phyloP scores from a whole-genome alignment of 2,113 vertebrate genomes.

The Bubo scandiacus region DNA sequence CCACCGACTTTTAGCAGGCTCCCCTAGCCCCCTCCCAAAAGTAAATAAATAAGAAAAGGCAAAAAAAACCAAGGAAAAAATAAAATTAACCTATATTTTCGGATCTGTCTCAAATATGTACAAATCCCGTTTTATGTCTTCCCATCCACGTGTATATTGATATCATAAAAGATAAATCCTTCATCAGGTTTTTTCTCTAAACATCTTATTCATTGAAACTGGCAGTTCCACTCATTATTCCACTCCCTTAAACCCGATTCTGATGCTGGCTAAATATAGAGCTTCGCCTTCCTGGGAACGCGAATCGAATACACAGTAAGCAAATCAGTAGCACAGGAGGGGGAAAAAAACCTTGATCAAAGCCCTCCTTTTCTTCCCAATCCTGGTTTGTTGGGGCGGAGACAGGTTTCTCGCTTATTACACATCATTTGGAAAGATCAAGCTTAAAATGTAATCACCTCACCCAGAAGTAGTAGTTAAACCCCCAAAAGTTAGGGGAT shows the following conservation, averaged over 20 bases:
- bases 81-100: neutral
- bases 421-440: slow-evolving; percentile 1
- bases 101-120: neutral
- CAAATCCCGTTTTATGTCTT: neutral
- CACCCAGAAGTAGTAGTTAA: neutral
- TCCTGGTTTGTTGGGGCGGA: slow-evolving; percentile 2
- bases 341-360: neutral
- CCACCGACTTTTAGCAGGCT: slow-evolving; percentile 1
- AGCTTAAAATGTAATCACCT: neutral
- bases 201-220: slow-evolving; percentile 37
- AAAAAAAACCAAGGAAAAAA: neutral
- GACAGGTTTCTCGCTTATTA: slow-evolving; percentile 17
- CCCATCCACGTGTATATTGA: neutral
- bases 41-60: neutral
- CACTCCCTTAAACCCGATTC: slow-evolving; percentile 38
- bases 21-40: neutral
- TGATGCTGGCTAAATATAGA: slow-evolving; percentile 40
- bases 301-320: slow-evolving; percentile 44
- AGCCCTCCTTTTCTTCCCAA: slow-evolving; percentile 27
- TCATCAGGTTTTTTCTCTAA: neutral
- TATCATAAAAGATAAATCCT: slow-evolving; percentile 40
- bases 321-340: slow-evolving; percentile 1
- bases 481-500: neutral
- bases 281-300: neutral
- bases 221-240: slow-evolving; percentile 37